Evolutionary conservation across 2,888 invertebrate genomes (phyloP), one percentile per base, ranked within the genome.

Genomic region (Drosophila antonietae): DNA sequence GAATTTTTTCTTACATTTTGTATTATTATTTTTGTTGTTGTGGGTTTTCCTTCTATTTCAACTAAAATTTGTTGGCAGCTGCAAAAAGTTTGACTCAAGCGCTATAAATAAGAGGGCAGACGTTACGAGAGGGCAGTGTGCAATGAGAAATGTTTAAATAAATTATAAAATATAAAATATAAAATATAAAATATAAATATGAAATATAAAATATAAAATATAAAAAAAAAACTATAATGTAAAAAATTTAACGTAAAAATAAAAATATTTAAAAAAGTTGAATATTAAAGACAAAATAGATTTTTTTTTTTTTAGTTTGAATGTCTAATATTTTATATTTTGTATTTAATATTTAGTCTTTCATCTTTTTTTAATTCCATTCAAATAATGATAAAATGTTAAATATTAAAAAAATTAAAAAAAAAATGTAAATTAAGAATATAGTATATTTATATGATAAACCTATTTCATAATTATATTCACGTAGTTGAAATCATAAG

Each of bases 61-160:
- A 71, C 51, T 44, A 63, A 58, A 63, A 81, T 66, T 61, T 72
- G 65, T 68, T 73, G 53, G 62, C 59, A 67, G 46, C 35, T 58
- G 23, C 49, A 31, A 10, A 61, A 49, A 64, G 8, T 61, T 61
- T 44, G 35, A 33, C 47, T 37, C 28, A 56, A 37, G 37, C 47
- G 59, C 49, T 39, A 59, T 41, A 41, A 31, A 59, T 39, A 59
- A 20, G 28, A 7, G 23, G 3, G 7, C 10, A 56, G 43, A 14
- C 10, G 6, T 23, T 23, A 2, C 6, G 10, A 23, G 23, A 33
- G 33, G 33, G 20, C 15, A 49, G 6, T 6, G 0, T 9, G 15
- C n/a, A 33, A 3, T 5, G n/a, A 12, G 8, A 51, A 51, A 33
- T 33, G 2, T 10, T 4, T 15, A 28, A 0, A 10, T 31, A n/a